These are phyloP conservation scores for Lamellibrachia luymesi DNA, from an alignment of 1,140 invertebrate genomes.

Conservation along the genomic window DNA sequence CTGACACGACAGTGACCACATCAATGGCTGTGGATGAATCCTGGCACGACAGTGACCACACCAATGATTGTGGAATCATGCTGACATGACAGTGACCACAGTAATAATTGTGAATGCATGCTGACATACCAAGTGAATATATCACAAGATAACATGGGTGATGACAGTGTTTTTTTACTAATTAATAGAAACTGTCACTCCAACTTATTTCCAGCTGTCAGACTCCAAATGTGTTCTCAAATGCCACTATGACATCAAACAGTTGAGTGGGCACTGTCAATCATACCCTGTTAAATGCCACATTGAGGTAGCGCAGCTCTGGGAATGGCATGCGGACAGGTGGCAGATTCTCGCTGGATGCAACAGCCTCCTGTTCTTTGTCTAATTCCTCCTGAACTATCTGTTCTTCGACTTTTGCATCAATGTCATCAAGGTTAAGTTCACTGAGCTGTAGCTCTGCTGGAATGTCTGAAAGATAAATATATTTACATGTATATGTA, in stretches of 20 bases:
- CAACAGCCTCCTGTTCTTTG: not conserved
- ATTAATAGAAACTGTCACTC: too few species aligned
- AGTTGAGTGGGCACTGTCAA: not conserved
- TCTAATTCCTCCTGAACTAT: constrained; percentile 13
- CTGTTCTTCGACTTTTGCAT: constrained; percentile 23
- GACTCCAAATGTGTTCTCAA: too few species aligned
- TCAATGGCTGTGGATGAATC: too few species aligned
- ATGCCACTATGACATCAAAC: too few species aligned
- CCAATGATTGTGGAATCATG: too few species aligned
- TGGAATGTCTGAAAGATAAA: not conserved
- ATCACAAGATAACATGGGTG: too few species aligned
- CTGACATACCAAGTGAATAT: too few species aligned
- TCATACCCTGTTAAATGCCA: constrained; percentile 50
- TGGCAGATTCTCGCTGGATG: not conserved
- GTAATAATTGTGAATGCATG: too few species aligned
- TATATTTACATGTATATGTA: not conserved
- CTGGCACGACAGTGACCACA: too few species aligned
- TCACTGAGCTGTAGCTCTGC: constrained; percentile 11
- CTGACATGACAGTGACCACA: too few species aligned
- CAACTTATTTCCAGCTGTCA: too few species aligned
- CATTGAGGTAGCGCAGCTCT: constrained; percentile 48
- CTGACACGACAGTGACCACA: not conserved
- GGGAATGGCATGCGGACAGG: constrained; percentile 41
- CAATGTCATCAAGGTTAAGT: constrained; percentile 8
- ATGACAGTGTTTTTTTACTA: too few species aligned